Base-by-base conservation (phyloP, 2,113 vertebrate genomes). In the Albula glossodonta region DNA sequence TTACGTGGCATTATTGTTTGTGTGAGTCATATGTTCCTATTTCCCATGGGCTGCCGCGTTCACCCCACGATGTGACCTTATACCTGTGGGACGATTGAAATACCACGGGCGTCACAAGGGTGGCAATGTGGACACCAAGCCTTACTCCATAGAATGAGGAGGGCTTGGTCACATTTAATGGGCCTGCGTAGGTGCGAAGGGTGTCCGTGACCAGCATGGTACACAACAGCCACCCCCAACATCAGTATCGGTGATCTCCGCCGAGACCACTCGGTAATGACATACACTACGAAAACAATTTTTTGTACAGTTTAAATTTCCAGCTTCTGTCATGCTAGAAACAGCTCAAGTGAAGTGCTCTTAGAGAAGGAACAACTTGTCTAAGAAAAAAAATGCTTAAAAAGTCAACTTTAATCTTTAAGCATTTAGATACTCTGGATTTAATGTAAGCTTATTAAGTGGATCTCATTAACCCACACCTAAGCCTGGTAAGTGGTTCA, bases 371-470 rank as follows among this genome's bases (percentile, higher is more conserved):
- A 31, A n/a, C n/a, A 74, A 74, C n/a, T 74, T 31, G 9, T 41
- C 31, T 74, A 31, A n/a, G 22, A 22, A 17, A 17, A 10, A 74
- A 74, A 31, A 49, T 51, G 19, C 25, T 80, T 81, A 17, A 81
- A 53, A 11, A 51, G 51, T 6, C 10, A 77, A 25, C 66, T 74
- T 84, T 51, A 82, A 83, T 51, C 84, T 88, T 80, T 85, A 89
- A 17, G 84, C 78, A 19, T 51, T 57, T 88, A 9, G 85, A 88
- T 89, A 87, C 17, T 31, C 31, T 81, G 60, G 86, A 87, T 91
- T 93, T 87, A 87, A 88, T 86, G 85, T 94, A 93, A 93, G 91
- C 92, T 93, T 88, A 93, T 93, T 93, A 94, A 90, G 84, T 2
- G 66, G 88, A 91, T 90, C 91, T 91, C 89, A 88, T 92, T 78